Percentiles rank a stretch among this genome's conserved stretches.
These are phyloP conservation scores for Lydus trimaculatus DNA, from an alignment of 2,888 invertebrate species.

Conservation along the genomic window DNA sequence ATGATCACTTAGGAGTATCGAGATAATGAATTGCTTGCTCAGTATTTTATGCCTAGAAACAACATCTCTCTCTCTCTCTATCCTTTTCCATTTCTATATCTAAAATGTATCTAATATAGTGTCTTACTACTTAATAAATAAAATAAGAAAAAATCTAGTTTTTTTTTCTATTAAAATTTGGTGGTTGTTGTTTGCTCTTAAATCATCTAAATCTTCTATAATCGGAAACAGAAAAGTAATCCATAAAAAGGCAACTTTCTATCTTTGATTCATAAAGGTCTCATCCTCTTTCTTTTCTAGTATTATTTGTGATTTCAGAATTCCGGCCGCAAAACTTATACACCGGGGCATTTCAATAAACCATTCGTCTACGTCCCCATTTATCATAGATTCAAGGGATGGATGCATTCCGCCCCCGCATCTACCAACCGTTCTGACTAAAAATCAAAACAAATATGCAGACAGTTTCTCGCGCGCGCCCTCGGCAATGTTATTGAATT, in stretches of 20 bases:
- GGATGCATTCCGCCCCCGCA: conserved; percentile 32
- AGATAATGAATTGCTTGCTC: conserved; percentile 30
- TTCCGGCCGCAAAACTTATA: conserved; percentile 50
- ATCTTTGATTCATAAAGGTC: neutral
- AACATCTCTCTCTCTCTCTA: neutral
- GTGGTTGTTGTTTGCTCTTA: conserved; percentile 7
- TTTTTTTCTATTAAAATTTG: neutral
- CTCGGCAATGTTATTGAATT: conserved; percentile 52
- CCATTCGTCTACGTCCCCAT: conserved; percentile 57
- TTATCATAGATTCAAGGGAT: conserved; percentile 54
- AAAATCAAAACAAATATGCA: conserved; percentile 61
- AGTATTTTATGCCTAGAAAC: conserved; percentile 13
- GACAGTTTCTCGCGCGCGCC: conserved; percentile 53
- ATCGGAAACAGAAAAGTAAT: conserved; percentile 51
- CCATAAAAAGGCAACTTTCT: conserved; percentile 42
- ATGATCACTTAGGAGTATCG: conserved; percentile 17
- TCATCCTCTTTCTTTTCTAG: neutral
- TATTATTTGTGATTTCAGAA: conserved; percentile 48
- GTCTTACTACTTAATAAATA: neutral
- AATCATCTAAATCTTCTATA: conserved; percentile 42
- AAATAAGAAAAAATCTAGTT: neutral
- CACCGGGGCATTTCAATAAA: conserved; percentile 58
- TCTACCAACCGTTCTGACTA: conserved; percentile 41
- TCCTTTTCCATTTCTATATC: neutral
- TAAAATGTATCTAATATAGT: neutral